A percentile compares a stretch with the other conserved stretches of the same genome.
Conservation (phyloP, 2,113 vertebrate species). For the Oreamnos americanus region DNA sequence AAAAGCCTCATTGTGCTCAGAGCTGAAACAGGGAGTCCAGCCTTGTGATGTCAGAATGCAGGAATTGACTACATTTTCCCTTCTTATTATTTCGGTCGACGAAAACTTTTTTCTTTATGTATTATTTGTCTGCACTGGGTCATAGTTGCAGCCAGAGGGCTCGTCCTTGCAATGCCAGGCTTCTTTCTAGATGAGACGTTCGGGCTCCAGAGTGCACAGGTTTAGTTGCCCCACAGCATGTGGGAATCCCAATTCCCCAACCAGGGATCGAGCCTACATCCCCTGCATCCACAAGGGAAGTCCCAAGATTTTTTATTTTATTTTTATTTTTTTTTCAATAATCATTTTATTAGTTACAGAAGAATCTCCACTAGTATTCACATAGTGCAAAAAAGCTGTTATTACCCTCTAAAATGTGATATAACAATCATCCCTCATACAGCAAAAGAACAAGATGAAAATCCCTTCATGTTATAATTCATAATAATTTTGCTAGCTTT, state of each 20-base stretch:
- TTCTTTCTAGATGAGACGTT: neutral
- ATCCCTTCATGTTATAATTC: no score
- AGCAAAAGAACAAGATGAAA: no score
- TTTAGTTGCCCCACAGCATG: neutral
- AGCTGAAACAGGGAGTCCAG: neutral
- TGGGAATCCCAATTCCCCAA: neutral
- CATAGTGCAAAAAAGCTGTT: slow-evolving; percentile 96
- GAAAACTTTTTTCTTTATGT: neutral
- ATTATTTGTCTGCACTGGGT: neutral
- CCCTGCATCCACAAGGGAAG: neutral
- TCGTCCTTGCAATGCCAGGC: neutral
- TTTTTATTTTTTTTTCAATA: no score
- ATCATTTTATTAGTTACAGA: slow-evolving; percentile 92
- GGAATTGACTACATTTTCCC: neutral
- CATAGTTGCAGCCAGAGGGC: neutral
- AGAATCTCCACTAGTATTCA: slow-evolving; percentile 91
- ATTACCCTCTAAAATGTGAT: slow-evolving; percentile 83
- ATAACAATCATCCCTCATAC: slow-evolving; percentile 81
- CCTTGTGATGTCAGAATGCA: neutral
- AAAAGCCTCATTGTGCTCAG: neutral
- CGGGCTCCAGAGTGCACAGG: neutral
- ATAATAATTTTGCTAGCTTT: no score
- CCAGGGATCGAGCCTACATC: neutral
- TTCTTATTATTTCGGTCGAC: neutral
- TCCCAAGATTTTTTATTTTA: neutral